A percentile compares a stretch with the other conserved stretches of the same genome.
Conservation (phyloP, 1,140 invertebrate genomes). For the Yoshiicerus persimilis region DNA sequence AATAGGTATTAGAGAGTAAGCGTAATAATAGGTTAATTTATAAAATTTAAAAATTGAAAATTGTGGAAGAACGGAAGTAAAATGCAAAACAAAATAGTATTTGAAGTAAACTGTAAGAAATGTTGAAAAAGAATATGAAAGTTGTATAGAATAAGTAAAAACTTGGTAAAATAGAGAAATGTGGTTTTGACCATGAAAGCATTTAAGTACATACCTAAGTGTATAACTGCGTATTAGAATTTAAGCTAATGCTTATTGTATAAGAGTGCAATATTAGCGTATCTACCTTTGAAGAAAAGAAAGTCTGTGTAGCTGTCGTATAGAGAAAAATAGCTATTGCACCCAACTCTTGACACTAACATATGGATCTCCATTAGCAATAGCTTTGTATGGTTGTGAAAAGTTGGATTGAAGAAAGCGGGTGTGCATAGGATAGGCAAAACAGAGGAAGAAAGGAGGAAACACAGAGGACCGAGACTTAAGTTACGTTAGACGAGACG, state of each 20-base stretch:
- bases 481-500: background rate
- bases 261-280: background rate
- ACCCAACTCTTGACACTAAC: conserved; percentile 27
- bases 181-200: too few species aligned
- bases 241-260: background rate
- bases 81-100: too few species aligned
- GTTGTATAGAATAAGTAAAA: too few species aligned
- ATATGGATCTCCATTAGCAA: conserved; percentile 33
- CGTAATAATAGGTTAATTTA: too few species aligned
- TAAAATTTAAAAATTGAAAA: too few species aligned
- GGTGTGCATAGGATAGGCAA: background rate
- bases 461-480: background rate
- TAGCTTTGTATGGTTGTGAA: conserved; percentile 27
- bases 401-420: background rate
- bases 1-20: too few species aligned
- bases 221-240: background rate
- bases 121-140: too few species aligned
- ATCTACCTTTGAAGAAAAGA: background rate
- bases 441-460: background rate
- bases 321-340: conserved; percentile 13
- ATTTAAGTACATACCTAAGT: too few species aligned
- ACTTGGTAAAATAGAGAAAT: too few species aligned
- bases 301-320: background rate
- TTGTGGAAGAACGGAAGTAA: too few species aligned
- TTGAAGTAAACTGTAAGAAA: too few species aligned